Base-by-base conservation (phyloP, 1,140 invertebrate species). In the Nymphalis io region DNA sequence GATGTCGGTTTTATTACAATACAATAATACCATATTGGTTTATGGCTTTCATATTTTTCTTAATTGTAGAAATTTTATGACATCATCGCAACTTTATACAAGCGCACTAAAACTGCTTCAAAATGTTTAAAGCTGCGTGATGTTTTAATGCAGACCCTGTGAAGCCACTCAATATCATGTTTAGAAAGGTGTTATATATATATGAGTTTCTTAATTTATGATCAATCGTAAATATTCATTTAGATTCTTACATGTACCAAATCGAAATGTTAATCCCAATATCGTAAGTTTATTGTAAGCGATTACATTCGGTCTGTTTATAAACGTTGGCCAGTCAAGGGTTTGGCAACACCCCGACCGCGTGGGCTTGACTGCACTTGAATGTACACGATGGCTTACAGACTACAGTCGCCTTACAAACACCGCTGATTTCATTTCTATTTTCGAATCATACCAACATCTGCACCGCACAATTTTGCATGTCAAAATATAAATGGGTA, bases 401-500 rank as follows among this genome's bases (percentile, higher is more conserved):
- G 60, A 61, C 60, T 61, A 62, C 62, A 64, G 62, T 65, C 61
- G 62, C 61, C 61, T 64, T 70, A 39, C 38, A 39, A 46, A 70
- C 62, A 70, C 57, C 61, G 65, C 61, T 70, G 68, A 64, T 65
- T 70, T 70, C 68, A 70, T 70, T 64, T 70, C 68, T 70, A 70
- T 70, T 70, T 70, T 70, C 20, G 68, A 58, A 59, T 23, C 23
- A 18, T 64, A 64, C 20, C 62, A 51, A 57, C 48, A 53, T 64
- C 62, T 63, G 60, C 46, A 63, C 16, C 33, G 33, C 23, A 39
- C 20, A 51, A 63, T 51, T 33, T 63, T 53, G 23, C 44, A 44
- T 62, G 4, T 23, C 21, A 55, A n/a, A 18, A 18, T 23, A 55
- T 20, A 11, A 51, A 20, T 20, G 20, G 13, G 23, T 55, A 15